Percentiles rank a stretch among this genome's conserved stretches.
Evolutionary conservation across 37 sponge, comb jelly and placozoan species (phyloP).

Genomic region (Amphimedon queenslandica): DNA sequence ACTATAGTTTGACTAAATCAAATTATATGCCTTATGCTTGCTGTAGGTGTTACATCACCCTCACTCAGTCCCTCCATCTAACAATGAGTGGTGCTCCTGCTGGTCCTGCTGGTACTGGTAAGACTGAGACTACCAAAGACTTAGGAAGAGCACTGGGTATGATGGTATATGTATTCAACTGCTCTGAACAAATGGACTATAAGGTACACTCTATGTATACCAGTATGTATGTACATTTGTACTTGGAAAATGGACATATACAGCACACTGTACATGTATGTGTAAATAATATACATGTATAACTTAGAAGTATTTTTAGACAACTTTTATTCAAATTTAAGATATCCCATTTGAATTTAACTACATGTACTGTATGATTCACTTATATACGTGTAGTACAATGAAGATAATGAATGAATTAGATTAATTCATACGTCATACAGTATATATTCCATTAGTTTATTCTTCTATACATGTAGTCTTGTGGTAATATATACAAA

Average conservation of each 20-base stretch:
- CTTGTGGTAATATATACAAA: conserved; percentile 98
- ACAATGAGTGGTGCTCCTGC: conserved; percentile 99
- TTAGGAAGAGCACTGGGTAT: conserved; percentile 95
- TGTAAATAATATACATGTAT: not conserved
- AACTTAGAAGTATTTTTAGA: no score
- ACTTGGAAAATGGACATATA: no score
- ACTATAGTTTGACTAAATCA: no score
- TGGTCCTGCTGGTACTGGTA: conserved; percentile 98
- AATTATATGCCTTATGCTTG: not conserved
- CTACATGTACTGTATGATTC: no score
- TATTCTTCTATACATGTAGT: conserved; percentile 26
- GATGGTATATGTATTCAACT: conserved; percentile 99
- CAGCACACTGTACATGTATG: not conserved
- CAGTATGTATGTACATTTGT: no score
- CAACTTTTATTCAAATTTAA: no score
- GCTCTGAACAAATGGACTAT: conserved; percentile 99
- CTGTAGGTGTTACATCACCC: conserved; percentile 95
- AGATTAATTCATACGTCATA: no score
- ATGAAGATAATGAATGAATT: no score
- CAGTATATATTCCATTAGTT: no score
- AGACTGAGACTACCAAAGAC: conserved; percentile 99
- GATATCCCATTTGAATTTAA: no score
- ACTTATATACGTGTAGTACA: no score
- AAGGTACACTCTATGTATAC: conserved; percentile 42
- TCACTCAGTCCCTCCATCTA: conserved; percentile 98